Conservation (phyloP, 2,113 vertebrate genomes). For the Cyphomyrus discorhynchus region DNA sequence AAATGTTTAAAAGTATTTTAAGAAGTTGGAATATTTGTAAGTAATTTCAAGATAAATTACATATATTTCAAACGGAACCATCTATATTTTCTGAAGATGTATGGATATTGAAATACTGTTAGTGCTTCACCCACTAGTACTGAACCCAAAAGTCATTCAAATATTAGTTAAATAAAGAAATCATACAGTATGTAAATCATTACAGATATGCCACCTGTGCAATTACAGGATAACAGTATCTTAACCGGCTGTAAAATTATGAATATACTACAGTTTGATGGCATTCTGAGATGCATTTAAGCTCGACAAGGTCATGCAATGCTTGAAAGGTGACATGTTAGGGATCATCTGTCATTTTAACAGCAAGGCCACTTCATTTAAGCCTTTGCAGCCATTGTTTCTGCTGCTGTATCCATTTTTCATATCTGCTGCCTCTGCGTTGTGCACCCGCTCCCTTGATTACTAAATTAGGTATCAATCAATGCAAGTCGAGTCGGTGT, state of each 20-base stretch:
- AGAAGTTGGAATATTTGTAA: background rate
- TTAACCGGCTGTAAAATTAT: background rate
- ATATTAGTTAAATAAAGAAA: background rate
- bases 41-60: background rate
- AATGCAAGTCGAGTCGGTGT: constrained; percentile 19
- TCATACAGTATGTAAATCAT: background rate
- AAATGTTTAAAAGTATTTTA: background rate
- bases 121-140: background rate
- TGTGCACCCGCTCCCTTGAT: constrained; percentile 18
- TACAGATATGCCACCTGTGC: background rate
- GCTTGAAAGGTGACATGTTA: constrained; percentile 18
- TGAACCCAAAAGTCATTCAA: background rate
- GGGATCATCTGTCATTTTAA: constrained; percentile 20
- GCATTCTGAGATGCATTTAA: background rate
- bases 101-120: background rate
- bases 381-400: background rate
- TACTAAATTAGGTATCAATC: constrained; percentile 44
- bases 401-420: constrained; percentile 24
- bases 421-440: constrained; percentile 15
- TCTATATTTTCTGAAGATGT: background rate
- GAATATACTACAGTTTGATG: background rate
- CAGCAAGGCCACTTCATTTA: constrained; percentile 32
- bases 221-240: background rate
- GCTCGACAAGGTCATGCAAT: constrained; percentile 21
- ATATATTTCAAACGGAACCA: background rate